Evolutionary conservation across 2,113 vertebrate species (phyloP).

Genomic region (Accipiter virgatus): DNA sequence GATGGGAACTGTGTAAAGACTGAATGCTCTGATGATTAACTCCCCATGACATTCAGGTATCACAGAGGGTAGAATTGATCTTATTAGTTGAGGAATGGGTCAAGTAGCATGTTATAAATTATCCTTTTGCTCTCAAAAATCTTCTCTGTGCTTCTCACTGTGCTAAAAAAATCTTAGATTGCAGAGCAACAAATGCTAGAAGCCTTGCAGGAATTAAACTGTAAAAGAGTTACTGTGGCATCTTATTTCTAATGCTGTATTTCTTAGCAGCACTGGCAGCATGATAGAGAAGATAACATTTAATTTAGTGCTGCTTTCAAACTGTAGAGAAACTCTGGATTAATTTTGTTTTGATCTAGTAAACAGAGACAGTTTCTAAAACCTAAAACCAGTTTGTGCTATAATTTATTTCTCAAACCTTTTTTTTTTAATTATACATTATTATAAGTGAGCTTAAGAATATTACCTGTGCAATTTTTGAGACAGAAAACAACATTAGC

Average conservation of each 20-base stretch:
- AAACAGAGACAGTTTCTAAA: not conserved
- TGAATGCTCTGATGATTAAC: not conserved
- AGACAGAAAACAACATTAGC: not conserved
- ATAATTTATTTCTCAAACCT: not conserved
- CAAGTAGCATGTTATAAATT: not conserved
- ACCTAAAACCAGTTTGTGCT: not conserved
- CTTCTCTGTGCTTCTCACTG: not conserved
- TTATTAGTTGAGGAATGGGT: not conserved
- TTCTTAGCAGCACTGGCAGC: not conserved
- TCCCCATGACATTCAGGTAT: not conserved
- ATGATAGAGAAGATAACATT: not conserved
- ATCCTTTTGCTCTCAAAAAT: not conserved
- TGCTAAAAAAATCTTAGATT: not conserved
- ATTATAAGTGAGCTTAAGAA: not conserved
- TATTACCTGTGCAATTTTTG: not conserved
- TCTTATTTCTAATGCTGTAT: not conserved
- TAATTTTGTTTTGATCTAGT: conserved; percentile 22
- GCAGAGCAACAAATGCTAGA: not conserved
- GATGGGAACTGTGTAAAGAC: not conserved
- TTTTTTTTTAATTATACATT: not conserved
- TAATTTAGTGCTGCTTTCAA: conserved; percentile 30
- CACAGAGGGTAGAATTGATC: not conserved
- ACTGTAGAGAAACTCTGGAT: not conserved
- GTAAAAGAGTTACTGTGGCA: not conserved
- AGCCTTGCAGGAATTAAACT: not conserved